phyloP scores from a whole-genome alignment of 2,797 vertebrate genomes.

The Coreius guichenoti region DNA sequence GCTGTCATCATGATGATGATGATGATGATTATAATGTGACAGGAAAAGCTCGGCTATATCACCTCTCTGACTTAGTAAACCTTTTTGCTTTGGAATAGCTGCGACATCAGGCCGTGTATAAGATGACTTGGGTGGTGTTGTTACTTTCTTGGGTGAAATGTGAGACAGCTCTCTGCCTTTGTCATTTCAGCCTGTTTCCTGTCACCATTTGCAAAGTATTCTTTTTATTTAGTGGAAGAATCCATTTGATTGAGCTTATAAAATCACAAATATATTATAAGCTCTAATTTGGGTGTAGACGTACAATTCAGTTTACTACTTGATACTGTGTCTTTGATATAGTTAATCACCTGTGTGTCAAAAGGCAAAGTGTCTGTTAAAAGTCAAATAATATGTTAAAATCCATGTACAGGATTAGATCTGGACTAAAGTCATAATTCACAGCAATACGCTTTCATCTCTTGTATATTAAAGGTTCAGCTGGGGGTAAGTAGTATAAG shows the following conservation, averaged over 20 bases:
- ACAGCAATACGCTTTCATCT: neutral
- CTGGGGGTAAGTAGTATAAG: constrained; percentile 32
- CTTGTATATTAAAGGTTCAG: constrained; percentile 19
- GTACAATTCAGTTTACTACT: neutral
- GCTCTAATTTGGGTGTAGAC: neutral
- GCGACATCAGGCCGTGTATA: constrained; percentile 25
- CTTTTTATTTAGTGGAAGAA: constrained; percentile 17
- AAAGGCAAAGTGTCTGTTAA: neutral
- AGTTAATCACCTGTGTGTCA: neutral
- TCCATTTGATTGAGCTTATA: neutral
- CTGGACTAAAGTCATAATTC: neutral
- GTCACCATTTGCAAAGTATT: neutral
- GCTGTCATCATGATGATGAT: constrained; percentile 10
- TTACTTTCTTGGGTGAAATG: constrained; percentile 20
- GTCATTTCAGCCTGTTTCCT: constrained; percentile 10
- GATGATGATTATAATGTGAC: neutral
- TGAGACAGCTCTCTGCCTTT: constrained; percentile 23
- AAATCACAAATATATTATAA: neutral
- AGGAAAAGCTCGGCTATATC: neutral
- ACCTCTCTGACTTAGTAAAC: neutral
- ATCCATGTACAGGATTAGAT: neutral
- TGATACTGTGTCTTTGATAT: neutral
- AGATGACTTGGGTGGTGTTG: constrained; percentile 40
- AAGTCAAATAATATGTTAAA: neutral
- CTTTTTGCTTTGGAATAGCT: constrained; percentile 15